Percentiles rank a stretch among this genome's conserved stretches.
phyloP scores from a whole-genome alignment of 1,140 invertebrate species.

The Aphaenogaster ashmeadi region DNA sequence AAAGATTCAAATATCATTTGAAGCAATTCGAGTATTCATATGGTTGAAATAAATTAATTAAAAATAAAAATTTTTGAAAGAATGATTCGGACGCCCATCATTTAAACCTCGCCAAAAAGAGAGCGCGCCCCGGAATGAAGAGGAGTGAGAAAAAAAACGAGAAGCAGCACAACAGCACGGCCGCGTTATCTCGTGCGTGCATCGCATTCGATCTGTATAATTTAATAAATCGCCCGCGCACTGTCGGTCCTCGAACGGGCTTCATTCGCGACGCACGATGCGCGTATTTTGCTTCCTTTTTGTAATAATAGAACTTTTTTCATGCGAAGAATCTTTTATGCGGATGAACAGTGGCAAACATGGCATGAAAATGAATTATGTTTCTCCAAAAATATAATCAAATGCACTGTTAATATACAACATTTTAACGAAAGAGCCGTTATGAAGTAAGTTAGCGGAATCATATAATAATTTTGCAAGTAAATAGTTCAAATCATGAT shows the following conservation, averaged over 20 bases:
- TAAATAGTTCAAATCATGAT: not conserved
- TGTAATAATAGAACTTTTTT: not conserved
- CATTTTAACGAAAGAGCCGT: not conserved
- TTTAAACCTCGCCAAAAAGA: constrained; percentile 13
- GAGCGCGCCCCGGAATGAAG: not conserved
- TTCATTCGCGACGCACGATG: constrained; percentile 27
- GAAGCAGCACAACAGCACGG: not conserved
- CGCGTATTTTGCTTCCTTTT: not conserved
- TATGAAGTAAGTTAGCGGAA: not conserved
- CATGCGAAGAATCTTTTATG: no score
- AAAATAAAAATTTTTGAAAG: not conserved
- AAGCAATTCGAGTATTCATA: not conserved
- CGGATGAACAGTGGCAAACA: not conserved
- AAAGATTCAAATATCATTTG: not conserved
- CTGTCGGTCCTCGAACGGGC: constrained; percentile 6
- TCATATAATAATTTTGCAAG: not conserved
- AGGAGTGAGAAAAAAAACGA: not conserved
- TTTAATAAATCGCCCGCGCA: constrained; percentile 53
- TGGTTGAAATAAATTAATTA: not conserved
- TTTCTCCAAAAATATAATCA: not conserved
- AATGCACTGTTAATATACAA: not conserved
- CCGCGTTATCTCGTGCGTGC: constrained; percentile 48
- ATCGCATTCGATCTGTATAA: constrained; percentile 58
- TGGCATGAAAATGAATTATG: not conserved
- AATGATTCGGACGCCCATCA: not conserved